Conservation (phyloP, 2,888 invertebrate species). For the Pollenia labialis region DNA sequence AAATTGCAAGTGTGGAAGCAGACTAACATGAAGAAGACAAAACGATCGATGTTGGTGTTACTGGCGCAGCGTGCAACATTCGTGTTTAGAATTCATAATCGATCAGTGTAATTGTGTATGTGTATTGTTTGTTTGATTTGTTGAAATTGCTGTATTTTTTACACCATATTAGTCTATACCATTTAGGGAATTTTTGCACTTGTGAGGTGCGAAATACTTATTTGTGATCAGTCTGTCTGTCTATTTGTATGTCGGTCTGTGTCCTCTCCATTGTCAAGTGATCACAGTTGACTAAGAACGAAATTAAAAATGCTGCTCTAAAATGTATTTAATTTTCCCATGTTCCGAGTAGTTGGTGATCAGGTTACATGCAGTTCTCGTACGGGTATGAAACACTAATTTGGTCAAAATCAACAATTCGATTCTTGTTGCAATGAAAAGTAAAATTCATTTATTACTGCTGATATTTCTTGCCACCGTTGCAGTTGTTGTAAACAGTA, state of each 20-base stretch:
- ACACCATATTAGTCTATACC: conserved; percentile 63
- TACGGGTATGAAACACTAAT: conserved; percentile 59
- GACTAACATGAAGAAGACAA: no score
- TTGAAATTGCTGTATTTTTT: conserved; percentile 11
- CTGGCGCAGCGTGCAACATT: conserved; percentile 73
- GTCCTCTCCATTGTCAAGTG: conserved; percentile 47
- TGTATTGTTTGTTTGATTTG: conserved; percentile 27
- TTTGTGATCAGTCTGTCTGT: conserved; percentile 44
- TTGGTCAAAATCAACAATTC: conserved; percentile 67
- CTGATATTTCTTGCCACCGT: conserved; percentile 15
- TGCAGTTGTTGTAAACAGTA: conserved; percentile 38
- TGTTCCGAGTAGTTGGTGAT: conserved; percentile 53
- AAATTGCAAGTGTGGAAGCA: no score
- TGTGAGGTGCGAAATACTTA: conserved; percentile 71
- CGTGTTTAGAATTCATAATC: conserved; percentile 81
- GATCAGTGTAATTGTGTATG: conserved; percentile 68
- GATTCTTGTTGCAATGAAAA: conserved; percentile 61
- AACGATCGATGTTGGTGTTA: conserved; percentile 37
- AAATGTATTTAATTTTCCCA: conserved; percentile 70
- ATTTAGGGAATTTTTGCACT: conserved; percentile 72
- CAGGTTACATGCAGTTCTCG: conserved; percentile 21
- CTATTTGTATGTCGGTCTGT: conserved; percentile 39
- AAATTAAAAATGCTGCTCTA: conserved; percentile 70
- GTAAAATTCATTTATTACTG: conserved; percentile 51
- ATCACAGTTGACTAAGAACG: conserved; percentile 48